phyloP scores from a whole-genome alignment of 2,113 vertebrate species.

The Podocnemis expansa region DNA sequence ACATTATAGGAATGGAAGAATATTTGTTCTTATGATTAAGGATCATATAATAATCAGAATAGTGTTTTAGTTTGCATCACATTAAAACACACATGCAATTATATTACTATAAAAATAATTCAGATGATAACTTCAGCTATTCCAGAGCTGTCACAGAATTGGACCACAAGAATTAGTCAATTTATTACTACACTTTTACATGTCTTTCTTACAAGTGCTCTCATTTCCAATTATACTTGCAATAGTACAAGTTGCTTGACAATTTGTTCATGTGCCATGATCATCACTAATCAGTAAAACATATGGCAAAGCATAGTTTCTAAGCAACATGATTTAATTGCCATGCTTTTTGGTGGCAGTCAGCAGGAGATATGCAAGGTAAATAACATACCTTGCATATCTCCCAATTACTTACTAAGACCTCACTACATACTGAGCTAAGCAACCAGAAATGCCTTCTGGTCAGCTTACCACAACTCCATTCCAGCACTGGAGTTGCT shows the following conservation, averaged over 20 bases:
- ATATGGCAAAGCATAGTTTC: neutral
- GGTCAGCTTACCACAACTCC: too few species aligned
- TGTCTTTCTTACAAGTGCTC: neutral
- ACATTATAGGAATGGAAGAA: neutral
- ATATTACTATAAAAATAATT: neutral
- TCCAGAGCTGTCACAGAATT: neutral
- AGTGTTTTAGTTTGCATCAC: neutral
- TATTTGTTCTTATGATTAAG: neutral
- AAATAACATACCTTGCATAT: too few species aligned
- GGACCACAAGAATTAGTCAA: neutral
- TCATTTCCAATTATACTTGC: neutral
- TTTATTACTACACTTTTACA: neutral
- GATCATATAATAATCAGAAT: neutral
- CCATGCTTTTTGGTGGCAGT: too few species aligned
- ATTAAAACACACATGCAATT: neutral
- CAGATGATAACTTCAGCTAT: neutral
- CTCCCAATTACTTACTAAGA: too few species aligned
- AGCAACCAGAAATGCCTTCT: too few species aligned
- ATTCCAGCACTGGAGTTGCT: too few species aligned
- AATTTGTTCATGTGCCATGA: neutral
- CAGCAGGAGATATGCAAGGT: too few species aligned
- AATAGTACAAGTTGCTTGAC: neutral
- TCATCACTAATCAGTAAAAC: neutral
- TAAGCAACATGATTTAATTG: neutral
- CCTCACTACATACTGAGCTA: too few species aligned